Conservation (phyloP, 2,888 invertebrate genomes). For the Orchesella flavescens region DNA sequence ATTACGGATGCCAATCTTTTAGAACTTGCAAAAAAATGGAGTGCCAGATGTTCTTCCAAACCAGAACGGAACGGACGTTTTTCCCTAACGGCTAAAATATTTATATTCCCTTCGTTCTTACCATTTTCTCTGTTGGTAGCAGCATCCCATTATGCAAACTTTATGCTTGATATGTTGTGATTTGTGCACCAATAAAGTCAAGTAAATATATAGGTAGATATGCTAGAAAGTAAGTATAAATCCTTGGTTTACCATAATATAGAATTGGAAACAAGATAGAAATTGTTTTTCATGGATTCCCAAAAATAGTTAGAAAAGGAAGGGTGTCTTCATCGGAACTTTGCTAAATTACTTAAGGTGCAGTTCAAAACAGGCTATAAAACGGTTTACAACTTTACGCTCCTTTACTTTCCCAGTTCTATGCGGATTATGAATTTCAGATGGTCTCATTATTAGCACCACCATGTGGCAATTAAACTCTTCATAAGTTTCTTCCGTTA, state of each 20-base stretch:
- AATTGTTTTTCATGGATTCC: too few species aligned
- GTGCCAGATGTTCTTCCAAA: slow-evolving; percentile 35
- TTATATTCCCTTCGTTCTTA: too few species aligned
- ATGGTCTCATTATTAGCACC: too few species aligned
- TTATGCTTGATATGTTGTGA: not conserved
- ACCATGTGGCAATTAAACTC: not conserved
- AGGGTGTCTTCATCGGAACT: too few species aligned
- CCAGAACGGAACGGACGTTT: not conserved
- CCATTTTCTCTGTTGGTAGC: too few species aligned
- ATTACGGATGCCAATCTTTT: slow-evolving; percentile 32
- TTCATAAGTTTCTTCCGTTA: not conserved
- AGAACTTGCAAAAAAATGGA: slow-evolving; percentile 5
- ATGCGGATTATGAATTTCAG: too few species aligned
- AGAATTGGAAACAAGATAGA: too few species aligned
- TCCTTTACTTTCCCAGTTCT: too few species aligned
- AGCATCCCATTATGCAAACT: too few species aligned
- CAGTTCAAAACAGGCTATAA: slow-evolving; percentile 3
- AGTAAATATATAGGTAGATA: not conserved
- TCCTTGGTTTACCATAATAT: not conserved
- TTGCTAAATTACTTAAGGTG: not conserved
- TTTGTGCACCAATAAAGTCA: not conserved
- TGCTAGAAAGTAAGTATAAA: not conserved
- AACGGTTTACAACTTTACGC: slow-evolving; percentile 6
- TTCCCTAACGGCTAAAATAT: too few species aligned
- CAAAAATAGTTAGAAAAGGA: too few species aligned